These are phyloP conservation scores for Tokudaia muenninki DNA, from an alignment of 2,797 vertebrate genomes.

Conservation along the genomic window DNA sequence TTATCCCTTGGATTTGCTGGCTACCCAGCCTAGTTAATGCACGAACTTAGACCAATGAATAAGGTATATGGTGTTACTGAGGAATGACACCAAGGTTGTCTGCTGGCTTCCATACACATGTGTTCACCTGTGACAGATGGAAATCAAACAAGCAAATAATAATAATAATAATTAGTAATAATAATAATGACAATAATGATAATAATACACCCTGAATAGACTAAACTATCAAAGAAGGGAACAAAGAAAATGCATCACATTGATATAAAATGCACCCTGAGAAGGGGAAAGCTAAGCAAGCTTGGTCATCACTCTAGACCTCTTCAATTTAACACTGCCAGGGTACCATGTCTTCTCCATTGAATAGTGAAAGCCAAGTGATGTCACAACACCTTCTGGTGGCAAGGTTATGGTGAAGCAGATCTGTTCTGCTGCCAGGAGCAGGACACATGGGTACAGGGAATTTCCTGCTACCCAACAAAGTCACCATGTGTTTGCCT, in stretches of 20 bases:
- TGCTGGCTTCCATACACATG: background rate
- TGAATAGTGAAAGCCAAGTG: background rate
- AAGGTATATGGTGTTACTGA: background rate
- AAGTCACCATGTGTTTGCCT: background rate
- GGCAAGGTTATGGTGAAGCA: background rate
- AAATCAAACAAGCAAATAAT: background rate
- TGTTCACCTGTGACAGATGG: background rate
- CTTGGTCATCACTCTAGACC: background rate
- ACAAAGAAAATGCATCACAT: background rate
- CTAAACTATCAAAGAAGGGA: background rate
- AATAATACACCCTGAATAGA: background rate
- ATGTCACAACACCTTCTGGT: background rate
- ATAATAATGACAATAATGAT: background rate
- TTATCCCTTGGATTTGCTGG: background rate
- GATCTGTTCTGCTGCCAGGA: background rate
- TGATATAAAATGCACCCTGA: background rate
- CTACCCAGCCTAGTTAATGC: background rate
- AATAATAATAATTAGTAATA: too few species aligned
- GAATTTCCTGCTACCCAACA: background rate
- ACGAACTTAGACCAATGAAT: background rate
- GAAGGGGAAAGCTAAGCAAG: background rate
- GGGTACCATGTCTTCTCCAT: background rate
- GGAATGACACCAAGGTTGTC: background rate
- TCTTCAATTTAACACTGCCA: background rate
- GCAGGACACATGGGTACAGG: background rate